Percentiles rank a stretch among this genome's conserved stretches.
Conservation (phyloP, 2,113 vertebrate species). For the Odocoileus virginianus region DNA sequence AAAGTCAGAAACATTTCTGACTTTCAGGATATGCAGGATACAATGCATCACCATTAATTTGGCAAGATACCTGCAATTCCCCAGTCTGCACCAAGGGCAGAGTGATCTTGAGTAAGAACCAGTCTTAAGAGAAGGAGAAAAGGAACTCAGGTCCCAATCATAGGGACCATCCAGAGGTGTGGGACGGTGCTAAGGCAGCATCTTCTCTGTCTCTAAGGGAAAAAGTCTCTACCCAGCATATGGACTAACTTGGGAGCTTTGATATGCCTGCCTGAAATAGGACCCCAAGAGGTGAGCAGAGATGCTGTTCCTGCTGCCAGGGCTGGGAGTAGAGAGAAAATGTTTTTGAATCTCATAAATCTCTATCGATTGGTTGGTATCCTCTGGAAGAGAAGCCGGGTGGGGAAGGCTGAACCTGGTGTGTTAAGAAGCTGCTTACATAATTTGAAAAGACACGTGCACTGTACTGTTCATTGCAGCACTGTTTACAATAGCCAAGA, state of each 20-base stretch:
- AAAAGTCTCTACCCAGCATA: background rate
- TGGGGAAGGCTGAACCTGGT: background rate
- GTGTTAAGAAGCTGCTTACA: background rate
- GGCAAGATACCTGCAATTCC: background rate
- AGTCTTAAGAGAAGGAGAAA: background rate
- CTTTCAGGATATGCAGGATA: background rate
- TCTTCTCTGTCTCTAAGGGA: background rate
- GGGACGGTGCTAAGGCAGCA: background rate
- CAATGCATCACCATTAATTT: background rate
- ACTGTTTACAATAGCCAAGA: background rate
- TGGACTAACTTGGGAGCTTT: background rate
- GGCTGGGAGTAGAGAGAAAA: background rate
- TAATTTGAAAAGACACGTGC: background rate
- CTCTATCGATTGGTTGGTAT: background rate
- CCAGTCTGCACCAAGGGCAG: background rate
- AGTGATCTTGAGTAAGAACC: background rate
- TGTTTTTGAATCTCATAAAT: background rate
- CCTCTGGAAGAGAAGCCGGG: background rate
- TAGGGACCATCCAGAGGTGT: background rate
- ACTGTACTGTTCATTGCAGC: background rate
- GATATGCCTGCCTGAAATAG: background rate
- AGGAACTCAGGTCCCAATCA: no score
- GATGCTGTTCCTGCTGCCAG: background rate
- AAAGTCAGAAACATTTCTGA: background rate
- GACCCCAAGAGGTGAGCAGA: background rate